phyloP scores from a whole-genome alignment of 2,797 vertebrate genomes.

The Stomatorhinus walkeri region DNA sequence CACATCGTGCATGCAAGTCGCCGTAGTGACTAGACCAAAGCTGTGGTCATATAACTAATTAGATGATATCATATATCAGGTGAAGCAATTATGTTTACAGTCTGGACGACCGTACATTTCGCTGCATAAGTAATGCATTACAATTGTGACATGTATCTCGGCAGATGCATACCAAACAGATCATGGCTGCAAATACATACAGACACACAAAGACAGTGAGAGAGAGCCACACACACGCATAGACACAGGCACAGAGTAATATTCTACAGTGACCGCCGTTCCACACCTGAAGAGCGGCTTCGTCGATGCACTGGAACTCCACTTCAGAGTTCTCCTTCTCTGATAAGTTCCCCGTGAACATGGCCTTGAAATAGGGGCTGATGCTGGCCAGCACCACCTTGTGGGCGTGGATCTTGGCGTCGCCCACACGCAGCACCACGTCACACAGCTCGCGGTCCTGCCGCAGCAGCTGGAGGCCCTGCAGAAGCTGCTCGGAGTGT shows the following conservation, averaged over 20 bases:
- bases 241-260: not conserved
- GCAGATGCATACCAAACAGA: not conserved
- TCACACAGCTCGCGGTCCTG: conserved; percentile 95
- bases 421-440: conserved; percentile 88
- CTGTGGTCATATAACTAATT: not conserved
- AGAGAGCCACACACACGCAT: not conserved
- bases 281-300: conserved; percentile 78
- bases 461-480: conserved; percentile 91
- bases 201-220: not conserved
- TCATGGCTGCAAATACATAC: not conserved
- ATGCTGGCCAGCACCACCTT: conserved; percentile 96
- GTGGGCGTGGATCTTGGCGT: conserved; percentile 94
- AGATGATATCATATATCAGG: not conserved
- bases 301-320: conserved; percentile 91
- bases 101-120: not conserved
- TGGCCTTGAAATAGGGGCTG: conserved; percentile 98
- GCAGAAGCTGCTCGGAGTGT: conserved; percentile 94
- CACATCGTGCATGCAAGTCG: not conserved
- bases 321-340: conserved; percentile 96
- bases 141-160: not conserved
- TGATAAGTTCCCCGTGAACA: conserved; percentile 95
- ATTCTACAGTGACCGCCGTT: not conserved
- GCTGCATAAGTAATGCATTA: not conserved
- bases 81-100: not conserved
- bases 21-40: not conserved